Conservation (phyloP, 2,113 vertebrate genomes). For the Ameiurus melas region DNA sequence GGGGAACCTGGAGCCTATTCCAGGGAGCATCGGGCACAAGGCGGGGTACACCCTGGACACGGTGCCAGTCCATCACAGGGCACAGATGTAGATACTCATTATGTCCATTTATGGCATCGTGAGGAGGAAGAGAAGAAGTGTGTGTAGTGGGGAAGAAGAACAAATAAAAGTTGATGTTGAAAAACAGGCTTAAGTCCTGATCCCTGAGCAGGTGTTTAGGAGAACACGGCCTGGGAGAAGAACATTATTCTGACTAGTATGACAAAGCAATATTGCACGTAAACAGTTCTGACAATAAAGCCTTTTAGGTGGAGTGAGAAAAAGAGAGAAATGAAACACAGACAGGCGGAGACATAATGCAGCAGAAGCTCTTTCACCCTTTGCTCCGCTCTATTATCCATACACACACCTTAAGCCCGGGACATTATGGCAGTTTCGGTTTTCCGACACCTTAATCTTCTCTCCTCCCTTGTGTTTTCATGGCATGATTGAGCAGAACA, state of each 20-base stretch:
- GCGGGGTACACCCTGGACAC: too few relatives aligned
- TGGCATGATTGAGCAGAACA: constrained; percentile 37
- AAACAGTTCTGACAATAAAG: background rate
- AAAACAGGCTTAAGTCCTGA: background rate
- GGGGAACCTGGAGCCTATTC: too few relatives aligned
- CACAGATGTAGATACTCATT: background rate
- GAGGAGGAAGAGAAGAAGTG: background rate
- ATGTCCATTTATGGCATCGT: background rate
- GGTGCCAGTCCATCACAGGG: too few relatives aligned
- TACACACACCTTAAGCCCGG: constrained; percentile 15
- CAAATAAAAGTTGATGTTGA: background rate
- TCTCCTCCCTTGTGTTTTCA: constrained; percentile 38
- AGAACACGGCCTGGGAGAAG: background rate
- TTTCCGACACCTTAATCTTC: constrained; percentile 42
- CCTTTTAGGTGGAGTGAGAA: background rate
- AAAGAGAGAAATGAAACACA: background rate
- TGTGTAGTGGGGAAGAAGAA: background rate
- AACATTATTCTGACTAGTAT: background rate
- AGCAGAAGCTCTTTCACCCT: background rate
- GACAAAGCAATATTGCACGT: background rate
- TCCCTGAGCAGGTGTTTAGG: background rate
- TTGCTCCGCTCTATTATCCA: constrained; percentile 25
- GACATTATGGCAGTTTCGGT: constrained; percentile 38
- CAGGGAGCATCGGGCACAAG: too few relatives aligned
- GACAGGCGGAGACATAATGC: background rate